A percentile compares a stretch with the other conserved stretches of the same genome.
These are phyloP conservation scores for Gallirallus australis DNA, from an alignment of 2,797 vertebrate species.

Conservation along the genomic window DNA sequence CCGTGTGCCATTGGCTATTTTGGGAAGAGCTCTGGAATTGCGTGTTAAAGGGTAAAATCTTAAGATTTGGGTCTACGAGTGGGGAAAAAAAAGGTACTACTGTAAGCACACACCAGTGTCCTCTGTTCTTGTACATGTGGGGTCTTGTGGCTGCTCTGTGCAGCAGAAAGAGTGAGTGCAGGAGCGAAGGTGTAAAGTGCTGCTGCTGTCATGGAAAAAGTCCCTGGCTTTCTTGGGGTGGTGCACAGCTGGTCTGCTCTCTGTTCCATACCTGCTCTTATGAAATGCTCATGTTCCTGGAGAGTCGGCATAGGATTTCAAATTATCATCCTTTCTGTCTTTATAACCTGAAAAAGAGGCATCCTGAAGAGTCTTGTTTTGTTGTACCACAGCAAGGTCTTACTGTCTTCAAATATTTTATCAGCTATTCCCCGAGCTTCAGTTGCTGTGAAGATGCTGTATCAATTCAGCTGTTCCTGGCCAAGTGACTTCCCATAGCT, in stretches of 20 bases:
- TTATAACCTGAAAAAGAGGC: neutral
- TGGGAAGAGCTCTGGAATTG: neutral
- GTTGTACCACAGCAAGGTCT: neutral
- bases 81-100: neutral
- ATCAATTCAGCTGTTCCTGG: neutral
- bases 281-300: neutral
- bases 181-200: neutral
- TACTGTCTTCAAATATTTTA: neutral
- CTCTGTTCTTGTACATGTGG: fast-evolving
- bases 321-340: neutral
- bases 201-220: neutral
- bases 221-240: neutral
- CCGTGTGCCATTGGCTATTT: neutral
- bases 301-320: neutral
- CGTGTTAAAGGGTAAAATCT: neutral
- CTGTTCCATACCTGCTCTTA: neutral
- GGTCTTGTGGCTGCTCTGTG: neutral
- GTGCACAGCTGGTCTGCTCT: neutral
- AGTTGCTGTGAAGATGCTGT: neutral
- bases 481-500: neutral
- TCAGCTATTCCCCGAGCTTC: neutral
- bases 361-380: neutral
- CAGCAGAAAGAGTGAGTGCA: neutral
- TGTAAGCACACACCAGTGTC: neutral
- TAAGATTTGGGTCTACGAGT: neutral